Conservation (phyloP, 2,797 vertebrate genomes). For the Danio choprae region DNA sequence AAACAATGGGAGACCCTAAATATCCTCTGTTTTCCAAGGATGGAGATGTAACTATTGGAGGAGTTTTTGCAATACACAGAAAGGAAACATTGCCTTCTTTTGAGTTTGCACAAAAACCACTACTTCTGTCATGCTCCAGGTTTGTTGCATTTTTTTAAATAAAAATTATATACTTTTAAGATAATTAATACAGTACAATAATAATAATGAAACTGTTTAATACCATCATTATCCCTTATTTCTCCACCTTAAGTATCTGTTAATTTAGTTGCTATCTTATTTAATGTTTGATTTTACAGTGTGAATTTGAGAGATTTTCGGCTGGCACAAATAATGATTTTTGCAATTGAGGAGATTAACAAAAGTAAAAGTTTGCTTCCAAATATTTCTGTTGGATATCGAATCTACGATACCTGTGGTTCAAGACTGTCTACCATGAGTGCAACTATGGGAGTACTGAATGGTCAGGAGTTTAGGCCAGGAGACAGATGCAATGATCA, state of each 20-base stretch:
- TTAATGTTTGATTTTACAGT: constrained; percentile 29
- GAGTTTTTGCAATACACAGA: constrained; percentile 79
- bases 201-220: too few species aligned
- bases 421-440: constrained; percentile 58
- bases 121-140: constrained; percentile 73
- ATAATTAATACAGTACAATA: too few species aligned
- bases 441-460: constrained; percentile 60
- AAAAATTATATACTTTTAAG: background rate
- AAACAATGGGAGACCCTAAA: constrained; percentile 68
- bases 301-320: constrained; percentile 61
- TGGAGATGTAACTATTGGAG: constrained; percentile 75
- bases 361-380: constrained; percentile 59
- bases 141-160: constrained; percentile 55
- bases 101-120: constrained; percentile 72
- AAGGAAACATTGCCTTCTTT: constrained; percentile 68
- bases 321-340: constrained; percentile 63
- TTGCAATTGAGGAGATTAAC: constrained; percentile 66
- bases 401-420: constrained; percentile 62
- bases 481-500: constrained; percentile 11
- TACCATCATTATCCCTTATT: background rate
- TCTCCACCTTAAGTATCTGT: background rate
- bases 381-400: constrained; percentile 61
- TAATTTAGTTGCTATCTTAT: background rate
- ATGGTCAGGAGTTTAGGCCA: constrained; percentile 37
- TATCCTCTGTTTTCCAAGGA: constrained; percentile 72